Conservation (phyloP, 2,113 vertebrate species). For the Ciconia boyciana region DNA sequence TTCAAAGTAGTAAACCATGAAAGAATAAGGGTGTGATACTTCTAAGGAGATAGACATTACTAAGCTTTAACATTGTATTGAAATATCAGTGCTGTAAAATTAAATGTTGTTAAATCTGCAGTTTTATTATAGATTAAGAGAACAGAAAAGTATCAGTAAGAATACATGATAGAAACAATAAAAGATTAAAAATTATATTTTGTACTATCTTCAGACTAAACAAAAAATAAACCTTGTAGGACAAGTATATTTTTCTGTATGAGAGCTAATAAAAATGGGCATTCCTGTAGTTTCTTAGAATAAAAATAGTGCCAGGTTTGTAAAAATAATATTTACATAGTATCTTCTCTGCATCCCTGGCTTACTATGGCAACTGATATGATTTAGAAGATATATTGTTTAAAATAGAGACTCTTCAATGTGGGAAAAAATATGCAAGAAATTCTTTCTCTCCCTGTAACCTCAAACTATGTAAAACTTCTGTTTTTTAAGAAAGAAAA, state of each 20-base stretch:
- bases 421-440: neutral
- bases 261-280: neutral
- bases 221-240: neutral
- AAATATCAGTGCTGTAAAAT: neutral
- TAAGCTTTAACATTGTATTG: neutral
- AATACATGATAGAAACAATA: neutral
- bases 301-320: neutral
- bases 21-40: neutral
- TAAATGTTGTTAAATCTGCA: neutral
- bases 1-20: neutral
- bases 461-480: neutral
- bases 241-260: neutral
- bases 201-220: neutral
- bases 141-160: neutral
- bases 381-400: neutral
- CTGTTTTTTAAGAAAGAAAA: neutral
- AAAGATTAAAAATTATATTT: neutral
- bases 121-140: neutral
- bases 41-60: neutral
- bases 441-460: neutral
- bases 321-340: neutral
- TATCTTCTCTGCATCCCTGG: neutral
- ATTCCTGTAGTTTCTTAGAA: neutral
- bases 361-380: neutral
- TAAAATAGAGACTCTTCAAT: neutral